Percentiles rank a stretch among this genome's conserved stretches.
Conservation (phyloP, 2,113 vertebrate species). For the Crotalus helleri region DNA sequence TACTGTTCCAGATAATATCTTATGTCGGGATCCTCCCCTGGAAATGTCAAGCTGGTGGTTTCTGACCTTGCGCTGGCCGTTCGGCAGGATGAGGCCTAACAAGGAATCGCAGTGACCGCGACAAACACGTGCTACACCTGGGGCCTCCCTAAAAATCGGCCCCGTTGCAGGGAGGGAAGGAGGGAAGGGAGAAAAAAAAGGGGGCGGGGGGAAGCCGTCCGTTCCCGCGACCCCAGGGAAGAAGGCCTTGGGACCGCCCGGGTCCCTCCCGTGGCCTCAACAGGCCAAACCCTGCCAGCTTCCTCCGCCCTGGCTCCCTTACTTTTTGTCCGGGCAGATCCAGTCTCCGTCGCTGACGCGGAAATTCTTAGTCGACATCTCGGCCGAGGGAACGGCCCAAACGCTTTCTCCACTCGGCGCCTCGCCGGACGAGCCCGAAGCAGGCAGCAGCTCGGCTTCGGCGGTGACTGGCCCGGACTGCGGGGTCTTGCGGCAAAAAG, state of each 20-base stretch:
- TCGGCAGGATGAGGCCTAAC: too few relatives aligned
- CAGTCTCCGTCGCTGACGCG: conserved; percentile 97
- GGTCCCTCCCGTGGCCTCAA: not conserved
- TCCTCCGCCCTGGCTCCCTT: conserved; percentile 55
- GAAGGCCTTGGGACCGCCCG: not conserved
- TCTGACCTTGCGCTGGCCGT: not conserved
- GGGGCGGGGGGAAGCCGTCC: not conserved
- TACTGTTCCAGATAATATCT: not conserved
- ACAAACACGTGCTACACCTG: not conserved
- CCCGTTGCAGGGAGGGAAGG: not conserved
- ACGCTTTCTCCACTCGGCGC: not conserved
- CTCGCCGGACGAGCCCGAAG: not conserved
- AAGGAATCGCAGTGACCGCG: not conserved
- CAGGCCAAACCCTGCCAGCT: not conserved
- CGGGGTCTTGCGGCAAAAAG: not conserved
- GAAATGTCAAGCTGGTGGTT: not conserved
- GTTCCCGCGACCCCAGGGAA: not conserved
- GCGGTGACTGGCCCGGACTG: not conserved
- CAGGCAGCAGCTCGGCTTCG: not conserved
- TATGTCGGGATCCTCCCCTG: not conserved
- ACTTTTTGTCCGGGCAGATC: conserved; percentile 98
- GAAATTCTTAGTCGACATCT: conserved; percentile 96
- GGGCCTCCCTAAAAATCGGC: not conserved
- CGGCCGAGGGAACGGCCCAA: not conserved
- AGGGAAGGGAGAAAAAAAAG: too few relatives aligned